Percentiles rank a stretch among this genome's conserved stretches.
Conservation (phyloP, 2,888 invertebrate genomes). For the Griposia aprilina region DNA sequence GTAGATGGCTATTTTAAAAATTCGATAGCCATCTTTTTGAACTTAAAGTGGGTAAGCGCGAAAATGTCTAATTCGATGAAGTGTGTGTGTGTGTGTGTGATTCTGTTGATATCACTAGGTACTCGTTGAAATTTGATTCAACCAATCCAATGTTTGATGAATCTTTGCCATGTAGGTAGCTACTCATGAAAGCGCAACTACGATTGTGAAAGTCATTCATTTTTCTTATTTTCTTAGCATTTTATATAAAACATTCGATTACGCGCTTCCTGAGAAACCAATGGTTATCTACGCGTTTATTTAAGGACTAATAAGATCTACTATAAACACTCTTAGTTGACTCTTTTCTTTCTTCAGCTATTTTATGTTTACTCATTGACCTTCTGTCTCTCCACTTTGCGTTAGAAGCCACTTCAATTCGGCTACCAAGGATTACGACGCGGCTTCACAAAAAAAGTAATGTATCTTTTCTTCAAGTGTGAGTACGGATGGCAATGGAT, state of each 20-base stretch:
- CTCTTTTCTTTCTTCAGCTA: background rate
- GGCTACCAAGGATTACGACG: slow-evolving; percentile 41
- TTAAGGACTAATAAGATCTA: background rate
- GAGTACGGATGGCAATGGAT: slow-evolving; percentile 22
- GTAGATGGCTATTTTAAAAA: too few relatives aligned
- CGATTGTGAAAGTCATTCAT: background rate
- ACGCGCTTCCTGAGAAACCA: background rate
- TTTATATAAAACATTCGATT: background rate
- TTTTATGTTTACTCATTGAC: background rate
- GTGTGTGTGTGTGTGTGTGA: too few relatives aligned
- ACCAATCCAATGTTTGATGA: background rate
- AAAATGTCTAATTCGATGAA: too few relatives aligned
- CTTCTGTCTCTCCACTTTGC: slow-evolving; percentile 35
- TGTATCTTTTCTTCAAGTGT: slow-evolving; percentile 53
- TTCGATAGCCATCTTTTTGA: too few relatives aligned
- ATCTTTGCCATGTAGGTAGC: background rate
- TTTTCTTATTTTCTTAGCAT: background rate
- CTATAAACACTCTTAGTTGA: background rate
- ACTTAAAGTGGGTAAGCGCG: too few relatives aligned
- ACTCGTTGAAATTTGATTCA: background rate
- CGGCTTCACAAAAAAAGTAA: slow-evolving; percentile 54
- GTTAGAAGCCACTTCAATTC: slow-evolving; percentile 56
- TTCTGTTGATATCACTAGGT: background rate
- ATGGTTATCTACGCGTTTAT: too few relatives aligned
- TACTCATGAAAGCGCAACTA: too few relatives aligned